phyloP scores from a whole-genome alignment of 2,797 vertebrate species.

The Rhodeus uyekii region DNA sequence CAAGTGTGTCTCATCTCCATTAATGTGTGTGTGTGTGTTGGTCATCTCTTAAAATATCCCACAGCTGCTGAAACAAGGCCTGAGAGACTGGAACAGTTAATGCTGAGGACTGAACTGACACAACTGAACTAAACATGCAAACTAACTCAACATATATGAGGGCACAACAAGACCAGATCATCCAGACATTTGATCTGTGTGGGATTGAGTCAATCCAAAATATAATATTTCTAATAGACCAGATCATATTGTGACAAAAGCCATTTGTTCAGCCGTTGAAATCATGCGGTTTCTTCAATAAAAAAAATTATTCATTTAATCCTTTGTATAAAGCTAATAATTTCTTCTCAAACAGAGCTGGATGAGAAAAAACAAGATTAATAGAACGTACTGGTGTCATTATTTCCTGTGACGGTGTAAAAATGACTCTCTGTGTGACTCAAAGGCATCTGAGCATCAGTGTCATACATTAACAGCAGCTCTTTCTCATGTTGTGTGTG shows the following conservation, averaged over 20 bases:
- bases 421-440: background rate
- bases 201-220: background rate
- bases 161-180: background rate
- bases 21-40: constrained; percentile 54
- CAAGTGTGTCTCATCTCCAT: background rate
- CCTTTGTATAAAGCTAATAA: background rate
- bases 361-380: background rate
- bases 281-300: too few relatives aligned
- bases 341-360: background rate
- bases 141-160: background rate
- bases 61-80: constrained; percentile 70
- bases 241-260: too few relatives aligned
- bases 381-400: background rate
- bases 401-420: background rate
- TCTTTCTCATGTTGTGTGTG: background rate
- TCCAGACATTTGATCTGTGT: background rate
- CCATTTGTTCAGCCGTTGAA: too few relatives aligned
- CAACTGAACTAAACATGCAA: background rate
- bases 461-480: constrained; percentile 1
- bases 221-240: background rate
- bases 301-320: background rate
- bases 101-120: background rate
- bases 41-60: constrained; percentile 73
- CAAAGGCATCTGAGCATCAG: constrained; percentile 47
- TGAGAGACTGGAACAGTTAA: constrained; percentile 38